These are phyloP conservation scores for Nipponia nippon DNA, from an alignment of 2,113 vertebrate species.

Conservation along the genomic window DNA sequence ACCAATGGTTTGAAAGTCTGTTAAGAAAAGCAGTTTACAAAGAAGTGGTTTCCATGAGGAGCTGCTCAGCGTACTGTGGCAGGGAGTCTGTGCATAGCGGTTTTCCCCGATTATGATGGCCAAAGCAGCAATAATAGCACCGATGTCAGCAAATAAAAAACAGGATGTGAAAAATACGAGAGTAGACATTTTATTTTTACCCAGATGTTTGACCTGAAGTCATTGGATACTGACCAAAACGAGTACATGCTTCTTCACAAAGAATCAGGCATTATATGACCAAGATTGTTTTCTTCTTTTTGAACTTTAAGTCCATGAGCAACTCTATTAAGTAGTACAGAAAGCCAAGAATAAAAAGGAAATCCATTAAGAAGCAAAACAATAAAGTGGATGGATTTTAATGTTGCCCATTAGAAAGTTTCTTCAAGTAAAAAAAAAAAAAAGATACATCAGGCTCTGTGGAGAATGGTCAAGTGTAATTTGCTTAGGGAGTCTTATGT, in stretches of 20 bases:
- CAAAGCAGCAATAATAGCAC: slow-evolving; percentile 31
- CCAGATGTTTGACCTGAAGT: background rate
- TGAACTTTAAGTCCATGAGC: background rate
- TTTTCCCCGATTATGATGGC: background rate
- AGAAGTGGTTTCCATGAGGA: background rate
- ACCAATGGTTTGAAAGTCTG: background rate
- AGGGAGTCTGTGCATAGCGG: background rate
- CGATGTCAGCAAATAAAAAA: background rate
- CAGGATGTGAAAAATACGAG: slow-evolving; percentile 33
- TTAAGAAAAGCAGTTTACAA: background rate
- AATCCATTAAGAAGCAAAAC: background rate
- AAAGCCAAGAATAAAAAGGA: background rate
- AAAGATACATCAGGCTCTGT: background rate
- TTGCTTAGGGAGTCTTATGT: background rate
- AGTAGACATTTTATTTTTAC: slow-evolving; percentile 29
- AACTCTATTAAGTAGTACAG: background rate
- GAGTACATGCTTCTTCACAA: background rate
- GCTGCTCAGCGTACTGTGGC: background rate
- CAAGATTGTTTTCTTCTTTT: background rate
- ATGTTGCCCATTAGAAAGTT: background rate
- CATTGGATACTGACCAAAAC: background rate
- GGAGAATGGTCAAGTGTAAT: background rate
- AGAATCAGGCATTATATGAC: background rate
- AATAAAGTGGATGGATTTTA: background rate
- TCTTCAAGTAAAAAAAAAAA: background rate